Conservation (phyloP, 92 coral and sea anemone genomes). For the Palythoa caribaeorum region DNA sequence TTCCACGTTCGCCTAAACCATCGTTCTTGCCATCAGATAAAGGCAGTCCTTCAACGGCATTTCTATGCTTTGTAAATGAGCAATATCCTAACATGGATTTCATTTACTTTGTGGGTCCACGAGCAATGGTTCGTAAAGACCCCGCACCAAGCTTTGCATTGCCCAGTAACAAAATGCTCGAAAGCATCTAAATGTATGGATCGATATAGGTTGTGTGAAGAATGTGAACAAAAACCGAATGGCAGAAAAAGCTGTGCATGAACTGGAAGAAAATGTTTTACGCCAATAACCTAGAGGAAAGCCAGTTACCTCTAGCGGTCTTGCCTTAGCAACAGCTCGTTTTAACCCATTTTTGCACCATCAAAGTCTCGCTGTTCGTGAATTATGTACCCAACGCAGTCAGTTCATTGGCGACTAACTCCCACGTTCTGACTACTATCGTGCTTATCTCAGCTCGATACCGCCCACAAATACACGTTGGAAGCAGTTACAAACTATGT, state of each 20-base stretch:
- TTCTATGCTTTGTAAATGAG: conserved; percentile 72
- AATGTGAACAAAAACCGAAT: conserved; percentile 30
- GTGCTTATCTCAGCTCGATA: background rate
- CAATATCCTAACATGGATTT: conserved; percentile 52
- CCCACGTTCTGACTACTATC: conserved; percentile 35
- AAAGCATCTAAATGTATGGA: background rate
- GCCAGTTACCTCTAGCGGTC: conserved; percentile 37
- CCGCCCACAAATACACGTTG: conserved; percentile 22
- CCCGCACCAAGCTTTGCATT: conserved; percentile 66
- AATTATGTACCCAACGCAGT: conserved; percentile 46
- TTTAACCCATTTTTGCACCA: conserved; percentile 16
- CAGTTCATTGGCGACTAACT: conserved; percentile 54
- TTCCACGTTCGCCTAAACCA: conserved; percentile 63
- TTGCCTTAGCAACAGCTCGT: too few relatives aligned
- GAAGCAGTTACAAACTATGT: background rate
- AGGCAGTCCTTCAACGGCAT: conserved; percentile 57
- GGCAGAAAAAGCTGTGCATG: conserved; percentile 31
- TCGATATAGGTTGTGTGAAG: conserved; percentile 31
- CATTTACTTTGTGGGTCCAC: conserved; percentile 58
- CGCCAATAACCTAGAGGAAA: conserved; percentile 34
- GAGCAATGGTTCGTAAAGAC: conserved; percentile 60
- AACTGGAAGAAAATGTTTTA: conserved; percentile 9
- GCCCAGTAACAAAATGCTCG: background rate
- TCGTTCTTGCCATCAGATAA: conserved; percentile 61
- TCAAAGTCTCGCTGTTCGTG: conserved; percentile 45